Conservation (phyloP, 1,140 invertebrate genomes). For the Idris sp. region DNA sequence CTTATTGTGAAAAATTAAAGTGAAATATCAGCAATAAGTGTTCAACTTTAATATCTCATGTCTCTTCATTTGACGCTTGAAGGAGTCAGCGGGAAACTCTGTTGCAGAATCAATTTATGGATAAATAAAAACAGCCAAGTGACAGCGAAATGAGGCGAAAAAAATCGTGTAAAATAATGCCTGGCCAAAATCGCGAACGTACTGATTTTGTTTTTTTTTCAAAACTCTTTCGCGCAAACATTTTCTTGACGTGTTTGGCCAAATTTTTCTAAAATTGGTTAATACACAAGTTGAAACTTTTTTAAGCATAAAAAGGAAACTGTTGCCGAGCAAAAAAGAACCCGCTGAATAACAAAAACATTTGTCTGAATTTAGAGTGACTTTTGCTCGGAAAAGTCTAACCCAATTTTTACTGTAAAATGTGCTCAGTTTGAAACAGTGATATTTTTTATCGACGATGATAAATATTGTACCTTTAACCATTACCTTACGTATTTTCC, state of each 20-base stretch:
- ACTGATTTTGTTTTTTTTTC: conserved; percentile 4
- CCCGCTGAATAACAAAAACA: neutral
- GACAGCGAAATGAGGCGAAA: conserved; percentile 2
- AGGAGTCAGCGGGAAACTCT: neutral
- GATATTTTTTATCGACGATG: conserved; percentile 3
- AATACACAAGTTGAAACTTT: no score
- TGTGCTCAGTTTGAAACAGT: no score
- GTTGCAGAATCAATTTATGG: conserved; percentile 2
- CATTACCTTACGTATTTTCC: conserved; percentile 7
- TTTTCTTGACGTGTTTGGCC: conserved; percentile 1
- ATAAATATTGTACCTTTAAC: conserved; percentile 16
- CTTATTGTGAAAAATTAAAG: no score
- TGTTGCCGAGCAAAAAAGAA: conserved; percentile 1
- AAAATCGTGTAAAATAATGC: conserved; percentile 2
- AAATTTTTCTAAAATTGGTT: no score
- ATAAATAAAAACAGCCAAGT: conserved; percentile 4
- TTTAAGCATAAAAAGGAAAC: no score
- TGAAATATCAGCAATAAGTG: neutral
- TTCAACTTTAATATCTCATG: neutral
- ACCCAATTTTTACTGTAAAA: no score
- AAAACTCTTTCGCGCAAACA: no score
- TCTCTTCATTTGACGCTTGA: conserved; percentile 5
- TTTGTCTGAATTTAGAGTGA: conserved; percentile 4
- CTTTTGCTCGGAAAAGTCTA: no score
- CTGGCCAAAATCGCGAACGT: no score